Evolutionary conservation across 2,113 vertebrate genomes (phyloP), one percentile per base, ranked within the genome.

Genomic region (Menidia beryllina): DNA sequence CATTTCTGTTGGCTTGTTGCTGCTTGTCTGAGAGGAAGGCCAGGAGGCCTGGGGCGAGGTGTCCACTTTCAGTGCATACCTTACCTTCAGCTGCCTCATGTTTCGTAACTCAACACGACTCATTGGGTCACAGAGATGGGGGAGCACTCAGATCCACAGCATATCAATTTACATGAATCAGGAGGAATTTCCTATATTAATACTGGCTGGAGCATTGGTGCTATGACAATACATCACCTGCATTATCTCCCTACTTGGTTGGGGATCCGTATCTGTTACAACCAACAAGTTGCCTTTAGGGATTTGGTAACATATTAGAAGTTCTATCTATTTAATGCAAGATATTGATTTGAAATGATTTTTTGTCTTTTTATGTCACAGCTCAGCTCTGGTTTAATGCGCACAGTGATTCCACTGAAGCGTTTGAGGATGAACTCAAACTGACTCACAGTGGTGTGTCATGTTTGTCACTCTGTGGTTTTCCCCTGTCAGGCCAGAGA

Each of bases 41-140:
- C 84, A 91, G 81, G 60, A 86, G 87, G 85, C 90, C 91, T 85
- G 85, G 85, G 89, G 89, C 54, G 73, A 90, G 90, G 92, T 92
- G 90, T 93, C 92, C 85, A 86, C 86, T 94, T 93, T 91, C 93
- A 90, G 89, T 63, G 84, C 91, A 92, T 91, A 93, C 91, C 91
- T 93, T 90, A 93, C 88, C 80, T 87, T 90, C 88, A 91, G 88
- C 88, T 89, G 91, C 81, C 82, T 93, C 90, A 86, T 87, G 86
- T 93, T 92, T 89, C 91, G 88, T 89, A 90, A 91, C 84, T 84
- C 84, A 89, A 91, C 86, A 88, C 90, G 81, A 81, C 88, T 87
- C 77, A 55, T 36, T 89, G 88, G 89, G 87, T 85, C 83, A 86
- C 74, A 80, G 82, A 86, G 82, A 90, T 76, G 91, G 86, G 87